Evolutionary conservation across 2,797 vertebrate genomes (phyloP), one percentile per base, ranked within the genome.

Genomic region (Schizopygopsis malacanthus): DNA sequence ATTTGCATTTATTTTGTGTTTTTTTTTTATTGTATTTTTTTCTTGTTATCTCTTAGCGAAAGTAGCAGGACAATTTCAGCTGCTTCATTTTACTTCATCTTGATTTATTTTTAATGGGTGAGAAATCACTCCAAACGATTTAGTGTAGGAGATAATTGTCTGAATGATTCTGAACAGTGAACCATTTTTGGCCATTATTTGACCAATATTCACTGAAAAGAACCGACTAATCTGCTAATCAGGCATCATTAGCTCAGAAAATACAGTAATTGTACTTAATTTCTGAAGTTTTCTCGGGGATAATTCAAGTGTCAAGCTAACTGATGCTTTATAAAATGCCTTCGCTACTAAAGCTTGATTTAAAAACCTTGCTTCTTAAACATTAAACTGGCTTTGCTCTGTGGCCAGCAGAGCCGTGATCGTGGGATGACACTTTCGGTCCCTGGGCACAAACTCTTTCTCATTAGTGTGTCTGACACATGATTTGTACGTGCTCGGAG

Each of bases 381-480:
- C 28, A 16, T 22, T 52, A 77, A 77, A 41, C 37, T n/a, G 37
- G 20, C 25, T 45, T 28, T 45, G 15, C 13, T 41, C 2, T 41
- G 20, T 39, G 63, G 20, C 18, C 28, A 10, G 1, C 28, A 3
- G 28, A 10, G 1, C 28, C 1, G 28, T 81, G 47, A 54, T 33
- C 12, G 28, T 54, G 6, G 15, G 28, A 22, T 39, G 28, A 67
- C 25, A 80, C 61, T 22, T 77, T 77, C 50, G 50, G 61, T 67
- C 79, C 61, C 20, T 37, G 15, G 33, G 79, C 61, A 50, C 79
- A 81, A 79, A 70, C 75, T 79, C 16, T 84, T 84, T 47, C 10
- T 78, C 6, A 22, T 45, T 12, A 22, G 39, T 47, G n/a, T 16
- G 15, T 56, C 33, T 79, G 83, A 70, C 63, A 39, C 37, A 33